A percentile compares a stretch with the other conserved stretches of the same genome.
These are phyloP conservation scores for Phyllostomus hastatus DNA, from an alignment of 2,113 vertebrate species.

Conservation along the genomic window DNA sequence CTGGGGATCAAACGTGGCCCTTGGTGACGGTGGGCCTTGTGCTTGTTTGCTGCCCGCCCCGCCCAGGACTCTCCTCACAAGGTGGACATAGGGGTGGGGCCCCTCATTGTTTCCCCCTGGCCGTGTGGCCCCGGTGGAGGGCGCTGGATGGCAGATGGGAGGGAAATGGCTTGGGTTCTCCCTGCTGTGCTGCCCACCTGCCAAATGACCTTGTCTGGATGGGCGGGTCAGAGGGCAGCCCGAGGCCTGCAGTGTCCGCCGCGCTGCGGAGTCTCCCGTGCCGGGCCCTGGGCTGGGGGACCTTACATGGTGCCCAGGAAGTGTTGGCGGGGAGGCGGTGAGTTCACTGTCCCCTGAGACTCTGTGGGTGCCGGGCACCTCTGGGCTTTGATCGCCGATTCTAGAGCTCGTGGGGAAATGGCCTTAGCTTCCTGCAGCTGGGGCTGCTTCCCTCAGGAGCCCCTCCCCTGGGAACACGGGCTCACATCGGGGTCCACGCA, in stretches of 20 bases:
- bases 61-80: not conserved
- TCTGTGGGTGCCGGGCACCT: rapidly evolving
- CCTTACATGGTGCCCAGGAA: not conserved
- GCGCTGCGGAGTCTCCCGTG: rapidly evolving
- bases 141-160: rapidly evolving
- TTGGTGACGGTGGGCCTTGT: rapidly evolving
- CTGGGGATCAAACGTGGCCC: not conserved
- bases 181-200: not conserved
- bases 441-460: too few species aligned
- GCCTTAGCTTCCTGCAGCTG: rapidly evolving
- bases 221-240: not conserved
- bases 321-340: rapidly evolving
- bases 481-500: too few species aligned
- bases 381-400: rapidly evolving
- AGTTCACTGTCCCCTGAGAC: rapidly evolving
- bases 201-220: not conserved
- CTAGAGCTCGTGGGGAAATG: rapidly evolving
- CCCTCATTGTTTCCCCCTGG: not conserved
- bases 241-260: rapidly evolving
- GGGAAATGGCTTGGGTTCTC: rapidly evolving
- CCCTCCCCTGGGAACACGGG: rapidly evolving
- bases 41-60: not conserved
- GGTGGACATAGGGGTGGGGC: not conserved
- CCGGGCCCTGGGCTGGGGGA: rapidly evolving
- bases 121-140: not conserved